Percentiles rank a stretch among this genome's conserved stretches.
Conservation (phyloP, 2,888 invertebrate genomes). For the Xanthostigma xanthostigma region DNA sequence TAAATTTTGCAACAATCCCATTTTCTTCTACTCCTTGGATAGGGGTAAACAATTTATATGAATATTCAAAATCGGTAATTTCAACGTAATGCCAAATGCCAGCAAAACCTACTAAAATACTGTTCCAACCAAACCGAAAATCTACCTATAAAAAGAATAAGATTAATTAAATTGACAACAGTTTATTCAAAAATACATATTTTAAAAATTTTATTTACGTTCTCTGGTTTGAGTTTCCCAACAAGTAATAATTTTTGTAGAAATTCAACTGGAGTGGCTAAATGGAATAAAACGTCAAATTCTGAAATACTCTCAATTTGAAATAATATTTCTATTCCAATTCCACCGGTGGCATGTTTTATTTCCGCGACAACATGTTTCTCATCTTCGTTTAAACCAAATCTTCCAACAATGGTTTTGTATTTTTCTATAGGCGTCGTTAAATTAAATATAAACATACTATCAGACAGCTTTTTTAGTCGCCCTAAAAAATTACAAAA, state of each 20-base stretch:
- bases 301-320: constrained; percentile 45
- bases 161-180: constrained; percentile 1
- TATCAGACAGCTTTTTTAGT: constrained; percentile 55
- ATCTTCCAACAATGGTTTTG: constrained; percentile 45
- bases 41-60: constrained; percentile 63
- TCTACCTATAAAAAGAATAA: constrained; percentile 39
- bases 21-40: constrained; percentile 64
- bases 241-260: constrained; percentile 49
- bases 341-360: constrained; percentile 47
- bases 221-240: constrained; percentile 51
- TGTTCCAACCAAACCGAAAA: constrained; percentile 61
- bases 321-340: constrained; percentile 53
- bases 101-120: constrained; percentile 56
- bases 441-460: constrained; percentile 57
- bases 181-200: neutral
- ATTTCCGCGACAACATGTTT: constrained; percentile 60
- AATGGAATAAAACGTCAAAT: constrained; percentile 57
- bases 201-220: constrained; percentile 28
- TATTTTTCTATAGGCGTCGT: constrained; percentile 58
- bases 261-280: constrained; percentile 59
- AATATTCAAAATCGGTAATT: constrained; percentile 58
- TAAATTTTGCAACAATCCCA: constrained; percentile 55
- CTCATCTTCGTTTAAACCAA: constrained; percentile 56
- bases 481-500: constrained; percentile 34
- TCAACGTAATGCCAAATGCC: constrained; percentile 61